Evolutionary conservation across 2,888 invertebrate genomes (phyloP).

Genomic region (Chirona hameri): DNA sequence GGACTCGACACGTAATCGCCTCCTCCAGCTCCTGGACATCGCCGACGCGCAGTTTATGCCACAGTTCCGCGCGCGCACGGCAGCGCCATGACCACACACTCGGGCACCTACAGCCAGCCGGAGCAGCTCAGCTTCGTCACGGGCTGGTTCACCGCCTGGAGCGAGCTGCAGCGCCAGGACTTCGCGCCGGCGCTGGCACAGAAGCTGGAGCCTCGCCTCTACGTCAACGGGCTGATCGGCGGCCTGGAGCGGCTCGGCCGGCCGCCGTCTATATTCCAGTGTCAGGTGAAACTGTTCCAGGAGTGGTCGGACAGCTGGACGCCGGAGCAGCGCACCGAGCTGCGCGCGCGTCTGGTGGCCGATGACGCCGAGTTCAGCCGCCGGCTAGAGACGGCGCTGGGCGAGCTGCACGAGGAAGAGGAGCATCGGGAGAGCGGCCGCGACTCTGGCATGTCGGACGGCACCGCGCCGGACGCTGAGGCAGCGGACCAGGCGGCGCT

Average conservation of each 20-base stretch:
- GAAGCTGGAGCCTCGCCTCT: neutral
- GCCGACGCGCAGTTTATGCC: constrained; percentile 3
- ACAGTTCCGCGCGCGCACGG: neutral
- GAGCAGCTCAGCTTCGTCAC: neutral
- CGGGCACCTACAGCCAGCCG: constrained; percentile 10
- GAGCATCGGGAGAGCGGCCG: neutral
- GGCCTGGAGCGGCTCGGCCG: constrained; percentile 41
- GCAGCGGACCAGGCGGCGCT: neutral
- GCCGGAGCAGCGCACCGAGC: constrained; percentile 33
- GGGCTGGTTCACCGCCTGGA: constrained; percentile 4
- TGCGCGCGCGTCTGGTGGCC: constrained; percentile 34
- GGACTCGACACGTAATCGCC: neutral
- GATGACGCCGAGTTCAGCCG: constrained; percentile 34
- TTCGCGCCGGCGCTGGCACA: constrained; percentile 23
- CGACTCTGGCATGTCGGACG: neutral
- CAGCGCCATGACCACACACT: neutral
- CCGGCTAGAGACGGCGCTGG: neutral
- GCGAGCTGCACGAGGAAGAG: too few relatives aligned
- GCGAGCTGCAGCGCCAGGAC: constrained; percentile 3
- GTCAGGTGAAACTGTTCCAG: constrained; percentile 48
- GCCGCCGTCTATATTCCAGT: constrained; percentile 49
- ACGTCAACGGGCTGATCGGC: constrained; percentile 26
- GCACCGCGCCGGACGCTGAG: neutral
- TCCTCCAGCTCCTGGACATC: constrained; percentile 1
- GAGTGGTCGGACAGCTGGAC: constrained; percentile 49